Conservation (phyloP, 2,888 invertebrate species). For the Pandemis heparana region DNA sequence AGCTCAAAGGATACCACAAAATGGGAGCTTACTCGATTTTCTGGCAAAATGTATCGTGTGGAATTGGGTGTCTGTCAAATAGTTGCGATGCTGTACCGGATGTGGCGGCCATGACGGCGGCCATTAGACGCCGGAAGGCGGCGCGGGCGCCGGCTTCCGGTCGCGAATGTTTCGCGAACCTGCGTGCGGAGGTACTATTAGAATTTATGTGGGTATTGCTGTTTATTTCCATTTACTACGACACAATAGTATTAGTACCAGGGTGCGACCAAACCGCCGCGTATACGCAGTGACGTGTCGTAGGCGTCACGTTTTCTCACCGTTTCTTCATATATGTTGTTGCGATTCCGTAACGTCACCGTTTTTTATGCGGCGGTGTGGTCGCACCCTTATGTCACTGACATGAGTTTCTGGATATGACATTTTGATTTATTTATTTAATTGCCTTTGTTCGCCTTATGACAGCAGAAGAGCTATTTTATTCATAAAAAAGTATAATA, state of each 20-base stretch:
- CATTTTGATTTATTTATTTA: too few species aligned
- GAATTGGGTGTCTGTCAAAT: conserved; percentile 42
- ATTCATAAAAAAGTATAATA: too few species aligned
- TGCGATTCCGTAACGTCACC: too few species aligned
- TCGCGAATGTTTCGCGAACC: conserved; percentile 16
- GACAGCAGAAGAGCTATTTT: too few species aligned
- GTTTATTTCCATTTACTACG: background rate
- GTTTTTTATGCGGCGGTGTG: too few species aligned
- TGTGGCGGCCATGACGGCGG: conserved; percentile 40
- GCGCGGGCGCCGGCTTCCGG: conserved; percentile 25
- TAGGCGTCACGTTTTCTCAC: too few species aligned
- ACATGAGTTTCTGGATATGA: too few species aligned
- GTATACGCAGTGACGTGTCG: too few species aligned
- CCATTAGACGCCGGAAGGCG: conserved; percentile 40
- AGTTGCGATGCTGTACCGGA: conserved; percentile 36
- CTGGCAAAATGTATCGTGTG: background rate
- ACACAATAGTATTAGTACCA: background rate
- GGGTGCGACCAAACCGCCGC: too few species aligned
- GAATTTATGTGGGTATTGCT: background rate
- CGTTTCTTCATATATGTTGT: too few species aligned
- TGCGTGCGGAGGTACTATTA: background rate
- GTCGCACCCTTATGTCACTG: too few species aligned
- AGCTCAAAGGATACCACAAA: background rate
- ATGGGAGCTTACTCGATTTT: background rate
- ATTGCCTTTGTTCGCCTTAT: too few species aligned